Base-by-base conservation (phyloP, 2,888 invertebrate genomes). In the Thymelicus sylvestris region DNA sequence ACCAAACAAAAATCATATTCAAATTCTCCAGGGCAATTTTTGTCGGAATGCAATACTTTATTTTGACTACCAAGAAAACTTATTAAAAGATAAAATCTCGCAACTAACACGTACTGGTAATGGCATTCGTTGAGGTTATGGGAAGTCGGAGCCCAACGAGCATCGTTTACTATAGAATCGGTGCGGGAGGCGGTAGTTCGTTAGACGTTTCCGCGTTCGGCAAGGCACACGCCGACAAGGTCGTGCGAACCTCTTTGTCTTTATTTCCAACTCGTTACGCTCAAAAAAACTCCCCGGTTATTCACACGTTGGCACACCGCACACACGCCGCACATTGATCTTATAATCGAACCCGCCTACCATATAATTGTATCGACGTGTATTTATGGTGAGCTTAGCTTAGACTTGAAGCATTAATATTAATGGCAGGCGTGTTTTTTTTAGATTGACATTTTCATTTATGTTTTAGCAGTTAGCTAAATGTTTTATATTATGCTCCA, bases 191-290 rank as follows among this genome's bases (percentile, higher is more conserved):
- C 90, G 89, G 89, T 86, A 85, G 88, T 88, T 84, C 81, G 81
- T 85, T 87, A 83, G 86, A 79, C 81, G 81, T 76, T 83, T 83
- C 83, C 83, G 82, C 79, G 80, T 63, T 63, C 67, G 47, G 59
- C 68, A 39, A 62, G 55, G 41, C 61, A 78, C 82, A 80, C 83
- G 84, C 83, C 81, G 74, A 75, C 91, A 92, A 92, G 92, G 92
- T 84, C 91, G 84, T 88, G 88, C 85, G 90, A 90, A 89, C 89
- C 84, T 92, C 92, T 92, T 92, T 93, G 91, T 92, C 86, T 92
- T 81, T 86, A 84, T 85, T 86, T 83, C 80, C 79, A 82, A 79
- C 81, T 79, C 74, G 78, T 76, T 79, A 77, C 77, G 72, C 71
- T 76, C 74, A 74, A 68, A 78, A 64, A 69, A 69, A 64, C 69